Evolutionary conservation across 2,888 invertebrate genomes (phyloP), one percentile per base, ranked within the genome.

Genomic region (Phyto melanocephala): DNA sequence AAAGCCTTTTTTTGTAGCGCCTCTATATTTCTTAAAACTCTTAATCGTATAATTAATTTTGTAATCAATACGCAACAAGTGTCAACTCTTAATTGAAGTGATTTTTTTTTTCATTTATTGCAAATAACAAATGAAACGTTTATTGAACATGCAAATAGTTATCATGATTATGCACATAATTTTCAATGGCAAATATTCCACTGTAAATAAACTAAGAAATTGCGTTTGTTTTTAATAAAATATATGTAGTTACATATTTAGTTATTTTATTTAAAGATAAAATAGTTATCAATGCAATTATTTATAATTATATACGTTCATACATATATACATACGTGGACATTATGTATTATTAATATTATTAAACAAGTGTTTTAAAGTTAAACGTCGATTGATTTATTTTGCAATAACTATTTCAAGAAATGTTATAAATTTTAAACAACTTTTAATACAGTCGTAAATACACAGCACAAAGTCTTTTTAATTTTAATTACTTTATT

Each of bases 41-140:
- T 13, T 5, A 56, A 2, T 60, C 20, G 6, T 65, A 17, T 15
- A 20, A 47, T 2, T 47, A 54, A 52, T 56, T 40, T 47, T 17
- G 20, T 45, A 58, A 47, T 42, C 24, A 52, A 45, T 45, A 70
- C 35, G 60, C 24, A 65, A 65, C 58, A 71, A 76, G 56, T 77
- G 65, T 71, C 33, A 58, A 52, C 50, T 45, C 71, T 20, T 65
- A 58, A 50, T n/a, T 62, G 15, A 15, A 24, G 4, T 13, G 15
- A 20, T 8, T 37, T 20, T 35, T 17, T 42, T 50, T 35, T 63
- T 71, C 24, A 28, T 11, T 40, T 81, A 67, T 72, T 77, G 22
- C 72, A 77, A 72, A 72, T 81, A 77, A 71, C 15, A 50, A 71
- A n/a, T n/a, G 3, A 6, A 58, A 37, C 42, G 65, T 72, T 81